Evolutionary conservation across 1,140 invertebrate genomes (phyloP).

Genomic region (Ylistrum balloti): DNA sequence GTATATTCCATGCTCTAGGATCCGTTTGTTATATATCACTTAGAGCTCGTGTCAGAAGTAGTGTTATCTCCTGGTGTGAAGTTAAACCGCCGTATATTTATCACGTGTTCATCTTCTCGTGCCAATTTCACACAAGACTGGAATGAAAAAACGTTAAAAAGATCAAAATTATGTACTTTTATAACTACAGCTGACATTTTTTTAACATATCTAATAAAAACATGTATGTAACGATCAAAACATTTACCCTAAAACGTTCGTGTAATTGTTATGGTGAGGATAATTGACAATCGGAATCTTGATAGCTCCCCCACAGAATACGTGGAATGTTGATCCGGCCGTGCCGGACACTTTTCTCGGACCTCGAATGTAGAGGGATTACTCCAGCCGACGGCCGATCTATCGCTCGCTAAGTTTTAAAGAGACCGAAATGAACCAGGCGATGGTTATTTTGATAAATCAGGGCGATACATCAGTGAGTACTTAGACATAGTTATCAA

Average conservation of each 20-base stretch:
- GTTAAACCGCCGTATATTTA: conserved; percentile 5
- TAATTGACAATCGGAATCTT: conserved; percentile 19
- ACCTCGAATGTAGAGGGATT: not conserved
- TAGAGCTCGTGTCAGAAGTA: not conserved
- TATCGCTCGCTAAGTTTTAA: not conserved
- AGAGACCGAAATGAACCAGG: not conserved
- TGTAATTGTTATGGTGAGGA: not conserved
- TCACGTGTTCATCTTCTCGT: not conserved
- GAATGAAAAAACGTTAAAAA: not conserved
- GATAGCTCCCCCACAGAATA: not conserved
- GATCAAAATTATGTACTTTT: not conserved
- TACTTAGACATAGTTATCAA: conserved; percentile 5
- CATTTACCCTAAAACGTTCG: not conserved
- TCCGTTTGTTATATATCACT: not conserved
- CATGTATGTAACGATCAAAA: not conserved
- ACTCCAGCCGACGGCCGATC: not conserved
- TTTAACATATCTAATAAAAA: not conserved
- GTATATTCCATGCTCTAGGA: not conserved
- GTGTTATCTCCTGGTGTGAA: not conserved
- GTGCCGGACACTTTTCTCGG: not conserved
- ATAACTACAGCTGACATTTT: not conserved
- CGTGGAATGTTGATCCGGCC: not conserved
- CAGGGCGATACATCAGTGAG: not conserved
- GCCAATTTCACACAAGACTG: conserved; percentile 11
- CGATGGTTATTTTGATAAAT: conserved; percentile 10